These are phyloP conservation scores for Drosophila melanica DNA, from an alignment of 1,140 invertebrate genomes.

Conservation along the genomic window DNA sequence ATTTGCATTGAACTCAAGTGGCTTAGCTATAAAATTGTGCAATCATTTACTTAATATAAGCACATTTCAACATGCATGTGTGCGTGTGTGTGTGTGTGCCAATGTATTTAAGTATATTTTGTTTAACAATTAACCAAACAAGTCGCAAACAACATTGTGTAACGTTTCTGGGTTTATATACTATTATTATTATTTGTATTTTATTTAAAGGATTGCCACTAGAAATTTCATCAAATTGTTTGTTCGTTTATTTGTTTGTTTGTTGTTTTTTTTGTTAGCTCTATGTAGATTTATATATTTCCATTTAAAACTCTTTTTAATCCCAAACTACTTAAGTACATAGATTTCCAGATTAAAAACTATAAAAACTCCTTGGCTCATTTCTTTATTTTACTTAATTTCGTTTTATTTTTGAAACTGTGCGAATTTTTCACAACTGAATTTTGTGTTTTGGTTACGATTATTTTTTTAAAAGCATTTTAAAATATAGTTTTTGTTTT, in stretches of 20 bases:
- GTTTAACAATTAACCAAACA: conserved; percentile 77
- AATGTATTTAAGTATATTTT: conserved; percentile 42
- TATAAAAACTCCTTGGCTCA: conserved; percentile 57
- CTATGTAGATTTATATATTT: conserved; percentile 40
- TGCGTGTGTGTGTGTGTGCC: conserved; percentile 1
- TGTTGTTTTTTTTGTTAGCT: conserved; percentile 38
- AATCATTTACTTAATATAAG: conserved; percentile 53
- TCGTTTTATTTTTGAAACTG: conserved; percentile 31
- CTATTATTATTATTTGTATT: conserved; percentile 12
- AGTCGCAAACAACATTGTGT: conserved; percentile 71
- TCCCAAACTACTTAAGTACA: conserved; percentile 34
- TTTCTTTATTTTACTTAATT: conserved; percentile 21
- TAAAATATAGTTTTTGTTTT: conserved; percentile 65
- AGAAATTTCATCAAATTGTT: conserved; percentile 53
- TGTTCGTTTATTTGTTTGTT: conserved; percentile 31
- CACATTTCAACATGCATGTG: conserved; percentile 9
- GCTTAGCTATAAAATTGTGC: conserved; percentile 51
- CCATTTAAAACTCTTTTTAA: conserved; percentile 37
- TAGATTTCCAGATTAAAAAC: conserved; percentile 64
- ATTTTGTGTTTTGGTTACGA: conserved; percentile 43
- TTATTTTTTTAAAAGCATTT: conserved; percentile 70
- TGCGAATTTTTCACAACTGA: conserved; percentile 64
- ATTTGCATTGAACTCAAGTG: conserved; percentile 31
- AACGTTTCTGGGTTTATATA: conserved; percentile 24
- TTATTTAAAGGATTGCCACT: conserved; percentile 60